A percentile compares a stretch with the other conserved stretches of the same genome.
Evolutionary conservation across 2,888 invertebrate species (phyloP).

Genomic region (Lissocephala sabroskyi): DNA sequence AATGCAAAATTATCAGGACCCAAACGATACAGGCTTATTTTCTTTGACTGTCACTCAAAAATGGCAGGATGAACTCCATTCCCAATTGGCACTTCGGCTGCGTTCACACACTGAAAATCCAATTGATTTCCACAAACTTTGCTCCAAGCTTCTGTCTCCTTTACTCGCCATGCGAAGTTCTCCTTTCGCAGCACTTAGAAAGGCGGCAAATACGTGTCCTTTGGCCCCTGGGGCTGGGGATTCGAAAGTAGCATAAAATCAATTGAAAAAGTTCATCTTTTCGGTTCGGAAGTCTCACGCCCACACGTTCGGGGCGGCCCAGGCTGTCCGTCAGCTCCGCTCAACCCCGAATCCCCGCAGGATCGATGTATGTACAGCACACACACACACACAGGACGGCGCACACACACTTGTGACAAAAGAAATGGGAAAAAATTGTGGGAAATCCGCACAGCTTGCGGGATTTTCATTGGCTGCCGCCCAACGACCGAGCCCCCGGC

Average conservation of each 20-base stretch:
- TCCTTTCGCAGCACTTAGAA: slow-evolving; percentile 6
- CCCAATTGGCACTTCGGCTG: slow-evolving; percentile 41
- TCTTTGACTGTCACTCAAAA: slow-evolving; percentile 33
- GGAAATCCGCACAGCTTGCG: slow-evolving; percentile 54
- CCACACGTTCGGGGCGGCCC: no score
- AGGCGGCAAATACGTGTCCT: slow-evolving; percentile 37
- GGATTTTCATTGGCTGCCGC: slow-evolving; percentile 55
- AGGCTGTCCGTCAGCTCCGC: no score
- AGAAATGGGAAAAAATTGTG: slow-evolving; percentile 42
- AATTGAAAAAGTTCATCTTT: slow-evolving; percentile 56
- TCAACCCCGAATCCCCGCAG: no score
- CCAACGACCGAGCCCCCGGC: neutral
- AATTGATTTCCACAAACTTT: slow-evolving; percentile 63
- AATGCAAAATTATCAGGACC: slow-evolving; percentile 24
- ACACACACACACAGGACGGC: slow-evolving; percentile 21
- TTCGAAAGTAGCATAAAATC: slow-evolving; percentile 56
- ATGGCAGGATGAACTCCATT: slow-evolving; percentile 30
- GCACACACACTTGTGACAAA: slow-evolving; percentile 41
- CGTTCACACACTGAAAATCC: slow-evolving; percentile 55
- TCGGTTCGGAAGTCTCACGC: slow-evolving; percentile 23
- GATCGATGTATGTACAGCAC: slow-evolving; percentile 10
- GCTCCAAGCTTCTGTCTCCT: no score
- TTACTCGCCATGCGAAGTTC: no score
- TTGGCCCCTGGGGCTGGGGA: slow-evolving; percentile 35
- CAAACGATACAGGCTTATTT: neutral